Evolutionary conservation across 2,797 vertebrate species (phyloP).

Genomic region (Diplodus puntazzo): DNA sequence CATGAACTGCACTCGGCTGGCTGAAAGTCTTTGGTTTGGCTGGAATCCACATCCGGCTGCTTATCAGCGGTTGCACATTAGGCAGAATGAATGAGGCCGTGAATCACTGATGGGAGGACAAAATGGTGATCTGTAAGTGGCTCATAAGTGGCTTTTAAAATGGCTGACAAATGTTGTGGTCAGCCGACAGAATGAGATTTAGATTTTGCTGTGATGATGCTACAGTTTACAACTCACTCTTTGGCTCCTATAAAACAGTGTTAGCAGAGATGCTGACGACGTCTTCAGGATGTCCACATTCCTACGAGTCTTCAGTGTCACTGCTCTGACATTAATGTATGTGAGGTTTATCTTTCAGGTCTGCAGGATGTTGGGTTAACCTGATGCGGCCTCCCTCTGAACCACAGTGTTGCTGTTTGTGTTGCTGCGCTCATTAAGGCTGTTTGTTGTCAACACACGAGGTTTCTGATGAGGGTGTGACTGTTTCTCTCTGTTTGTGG

Average conservation of each 20-base stretch:
- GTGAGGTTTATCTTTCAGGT: too few relatives aligned
- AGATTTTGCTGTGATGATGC: not conserved
- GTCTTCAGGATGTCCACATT: not conserved
- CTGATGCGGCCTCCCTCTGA: not conserved
- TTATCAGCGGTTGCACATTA: slow-evolving; percentile 52
- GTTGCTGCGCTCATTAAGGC: not conserved
- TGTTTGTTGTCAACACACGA: slow-evolving; percentile 4
- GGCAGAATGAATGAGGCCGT: slow-evolving; percentile 14
- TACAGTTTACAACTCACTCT: not conserved
- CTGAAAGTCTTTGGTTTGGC: slow-evolving; percentile 37
- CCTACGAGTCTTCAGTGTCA: not conserved
- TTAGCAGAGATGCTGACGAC: not conserved
- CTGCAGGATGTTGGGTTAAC: slow-evolving; percentile 3
- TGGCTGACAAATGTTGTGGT: not conserved
- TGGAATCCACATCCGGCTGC: slow-evolving; percentile 3
- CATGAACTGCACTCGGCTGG: slow-evolving; percentile 7
- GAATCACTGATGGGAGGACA: slow-evolving; percentile 1
- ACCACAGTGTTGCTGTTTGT: slow-evolving; percentile 11
- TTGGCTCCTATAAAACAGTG: not conserved
- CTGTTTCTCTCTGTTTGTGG: not conserved
- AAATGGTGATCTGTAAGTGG: slow-evolving; percentile 1
- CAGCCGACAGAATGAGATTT: not conserved
- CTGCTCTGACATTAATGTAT: not conserved
- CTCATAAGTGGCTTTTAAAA: slow-evolving; percentile 18
- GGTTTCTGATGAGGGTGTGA: not conserved